Conservation (phyloP, 1,140 invertebrate genomes). For the Grapholita molesta region DNA sequence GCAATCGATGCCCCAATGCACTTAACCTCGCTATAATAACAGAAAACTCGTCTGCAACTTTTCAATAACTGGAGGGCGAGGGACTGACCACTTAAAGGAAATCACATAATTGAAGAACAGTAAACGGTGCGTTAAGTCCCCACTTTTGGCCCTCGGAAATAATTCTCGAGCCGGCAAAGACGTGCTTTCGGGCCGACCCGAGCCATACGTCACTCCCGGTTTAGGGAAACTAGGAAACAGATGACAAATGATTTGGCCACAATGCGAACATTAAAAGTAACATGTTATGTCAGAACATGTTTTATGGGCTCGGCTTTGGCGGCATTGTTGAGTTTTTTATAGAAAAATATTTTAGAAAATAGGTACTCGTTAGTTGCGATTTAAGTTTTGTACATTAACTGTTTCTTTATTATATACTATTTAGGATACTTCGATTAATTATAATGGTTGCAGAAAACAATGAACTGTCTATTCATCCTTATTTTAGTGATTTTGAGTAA, state of each 20-base stretch:
- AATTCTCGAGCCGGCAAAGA: constrained; percentile 61
- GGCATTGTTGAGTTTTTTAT: background rate
- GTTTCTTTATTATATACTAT: no score
- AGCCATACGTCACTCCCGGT: constrained; percentile 17
- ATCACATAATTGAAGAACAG: constrained; percentile 76
- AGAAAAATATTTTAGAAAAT: no score
- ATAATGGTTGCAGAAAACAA: no score
- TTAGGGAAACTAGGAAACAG: constrained; percentile 20
- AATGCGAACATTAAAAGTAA: constrained; percentile 16
- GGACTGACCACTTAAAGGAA: constrained; percentile 71
- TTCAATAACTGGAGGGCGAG: constrained; percentile 22
- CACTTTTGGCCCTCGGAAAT: constrained; percentile 59
- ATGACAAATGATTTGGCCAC: constrained; percentile 30
- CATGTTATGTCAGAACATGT: constrained; percentile 10
- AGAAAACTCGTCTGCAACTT: constrained; percentile 4
- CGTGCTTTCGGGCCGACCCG: constrained; percentile 52
- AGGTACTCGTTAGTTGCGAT: no score
- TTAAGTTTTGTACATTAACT: background rate
- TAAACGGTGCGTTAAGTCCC: constrained; percentile 71
- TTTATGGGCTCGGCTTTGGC: background rate
- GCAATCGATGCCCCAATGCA: constrained; percentile 6
- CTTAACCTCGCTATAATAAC: constrained; percentile 1
- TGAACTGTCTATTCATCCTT: no score
- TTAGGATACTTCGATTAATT: no score
- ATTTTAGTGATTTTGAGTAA: no score